Evolutionary conservation across 2,888 invertebrate species (phyloP), one percentile per base, ranked within the genome.

Genomic region (Cartodere bifasciata): DNA sequence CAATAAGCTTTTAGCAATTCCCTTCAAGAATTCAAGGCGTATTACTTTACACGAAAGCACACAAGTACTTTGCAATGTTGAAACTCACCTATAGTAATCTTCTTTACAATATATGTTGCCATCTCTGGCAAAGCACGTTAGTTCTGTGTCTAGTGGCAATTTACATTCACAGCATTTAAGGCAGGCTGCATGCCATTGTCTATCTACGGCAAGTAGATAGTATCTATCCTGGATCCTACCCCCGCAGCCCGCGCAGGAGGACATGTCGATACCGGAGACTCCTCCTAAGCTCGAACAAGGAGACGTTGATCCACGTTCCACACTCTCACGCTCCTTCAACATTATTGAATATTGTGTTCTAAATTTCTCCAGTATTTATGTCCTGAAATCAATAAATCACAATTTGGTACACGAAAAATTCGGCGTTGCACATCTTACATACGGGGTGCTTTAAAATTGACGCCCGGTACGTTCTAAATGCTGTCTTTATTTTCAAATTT

Each of bases 71-170:
- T 20, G 7, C 1, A 7, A 3, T 28, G 10, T 30, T 16, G 7
- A 24, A 9, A 48, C 64, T 64, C 60, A 90, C 91, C 88, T 79
- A 64, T 85, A 87, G 57, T 91, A 92, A 60, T 92, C 91, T 50
- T 88, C 87, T 56, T 88, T 88, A 69, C 91, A 92, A 62, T 86
- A 91, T 48, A 91, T 88, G 56, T 81, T 80, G 31, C 87, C 86
- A 49, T 88, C 86, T 41, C 86, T 67, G 6, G 85, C 79, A 60
- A 88, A 92, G 63, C 91, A 91, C 44, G 87, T 86, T 40, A 83
- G 67, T 54, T 90, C 85, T 4, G 83, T 72, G 57, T 88, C 88
- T 39, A 92, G 67, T 4, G 84, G 79, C 41, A 83, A 64, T 34
- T 82, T 77, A 55, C 91, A 91, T 54, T 85, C 81, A 58, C 78